Conservation (phyloP, 2,888 invertebrate species). For the Unio pictorum region DNA sequence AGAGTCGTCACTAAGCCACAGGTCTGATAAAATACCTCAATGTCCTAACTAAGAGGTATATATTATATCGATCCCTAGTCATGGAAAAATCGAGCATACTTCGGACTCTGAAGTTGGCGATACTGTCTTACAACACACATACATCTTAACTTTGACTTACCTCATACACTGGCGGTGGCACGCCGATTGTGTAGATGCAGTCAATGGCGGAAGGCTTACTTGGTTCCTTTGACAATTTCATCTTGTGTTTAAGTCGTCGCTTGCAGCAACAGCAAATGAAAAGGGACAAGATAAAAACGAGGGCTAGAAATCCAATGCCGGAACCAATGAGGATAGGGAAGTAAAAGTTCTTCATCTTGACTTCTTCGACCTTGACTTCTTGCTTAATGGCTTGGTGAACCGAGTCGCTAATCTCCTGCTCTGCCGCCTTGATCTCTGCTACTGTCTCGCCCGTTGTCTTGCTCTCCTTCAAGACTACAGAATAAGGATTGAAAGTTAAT, state of each 20-base stretch:
- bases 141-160: not conserved
- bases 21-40: no score
- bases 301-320: slow-evolving; percentile 29
- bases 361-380: slow-evolving; percentile 29
- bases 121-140: no score
- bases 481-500: no score
- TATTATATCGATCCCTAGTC: no score
- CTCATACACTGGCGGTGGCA: slow-evolving; percentile 30
- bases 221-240: slow-evolving; percentile 29
- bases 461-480: no score
- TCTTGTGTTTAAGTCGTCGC: slow-evolving; percentile 25
- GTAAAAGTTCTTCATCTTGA: slow-evolving; percentile 28
- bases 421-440: no score
- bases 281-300: slow-evolving; percentile 23
- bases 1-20: no score
- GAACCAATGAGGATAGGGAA: slow-evolving; percentile 31
- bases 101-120: no score
- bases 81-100: no score
- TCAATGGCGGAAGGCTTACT: slow-evolving; percentile 33
- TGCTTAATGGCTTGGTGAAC: slow-evolving; percentile 30
- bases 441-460: no score
- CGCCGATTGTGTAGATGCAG: slow-evolving; percentile 37
- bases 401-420: slow-evolving; percentile 3
- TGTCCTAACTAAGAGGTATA: no score
- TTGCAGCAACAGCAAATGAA: slow-evolving; percentile 35